A percentile compares a stretch with the other conserved stretches of the same genome.
Conservation (phyloP, 2,797 vertebrate genomes). For the Sus cebifrons region DNA sequence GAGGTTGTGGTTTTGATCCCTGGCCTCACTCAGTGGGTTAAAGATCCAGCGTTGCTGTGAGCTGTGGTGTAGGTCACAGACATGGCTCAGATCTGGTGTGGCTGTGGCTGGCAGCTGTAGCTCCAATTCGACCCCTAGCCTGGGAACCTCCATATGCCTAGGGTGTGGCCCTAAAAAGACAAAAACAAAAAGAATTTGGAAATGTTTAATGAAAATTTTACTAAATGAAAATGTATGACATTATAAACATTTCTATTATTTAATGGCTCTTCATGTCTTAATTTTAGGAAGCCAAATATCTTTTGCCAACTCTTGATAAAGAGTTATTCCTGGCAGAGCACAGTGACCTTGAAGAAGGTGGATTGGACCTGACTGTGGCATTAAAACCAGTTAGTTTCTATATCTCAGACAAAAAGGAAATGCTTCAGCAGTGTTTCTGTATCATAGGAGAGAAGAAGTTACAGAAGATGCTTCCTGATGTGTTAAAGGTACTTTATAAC, state of each 20-base stretch:
- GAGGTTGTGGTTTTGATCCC: no score
- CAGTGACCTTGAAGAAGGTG: constrained; percentile 98
- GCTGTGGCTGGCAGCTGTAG: no score
- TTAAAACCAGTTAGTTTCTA: constrained; percentile 97
- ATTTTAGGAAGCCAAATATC: constrained; percentile 93
- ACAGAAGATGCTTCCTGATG: constrained; percentile 97
- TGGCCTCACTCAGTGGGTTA: no score
- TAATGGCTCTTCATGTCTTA: constrained; percentile 70
- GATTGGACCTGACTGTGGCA: constrained; percentile 94
- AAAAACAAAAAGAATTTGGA: constrained; percentile 16
- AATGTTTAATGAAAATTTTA: constrained; percentile 52
- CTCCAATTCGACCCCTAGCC: no score
- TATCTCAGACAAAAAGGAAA: constrained; percentile 94
- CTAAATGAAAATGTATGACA: constrained; percentile 43
- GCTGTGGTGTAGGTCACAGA: no score
- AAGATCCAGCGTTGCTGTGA: no score
- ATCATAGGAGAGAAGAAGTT: constrained; percentile 97
- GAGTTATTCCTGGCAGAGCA: constrained; percentile 92
- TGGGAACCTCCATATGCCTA: no score
- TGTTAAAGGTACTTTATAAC: constrained; percentile 94
- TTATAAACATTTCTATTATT: constrained; percentile 9
- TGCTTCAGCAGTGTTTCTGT: constrained; percentile 97
- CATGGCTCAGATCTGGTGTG: no score
- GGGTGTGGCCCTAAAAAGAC: no score
- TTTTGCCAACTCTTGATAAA: constrained; percentile 87